Evolutionary conservation across 2,113 vertebrate species (phyloP), one percentile per base, ranked within the genome.

Genomic region (Leucopsar rothschildi): DNA sequence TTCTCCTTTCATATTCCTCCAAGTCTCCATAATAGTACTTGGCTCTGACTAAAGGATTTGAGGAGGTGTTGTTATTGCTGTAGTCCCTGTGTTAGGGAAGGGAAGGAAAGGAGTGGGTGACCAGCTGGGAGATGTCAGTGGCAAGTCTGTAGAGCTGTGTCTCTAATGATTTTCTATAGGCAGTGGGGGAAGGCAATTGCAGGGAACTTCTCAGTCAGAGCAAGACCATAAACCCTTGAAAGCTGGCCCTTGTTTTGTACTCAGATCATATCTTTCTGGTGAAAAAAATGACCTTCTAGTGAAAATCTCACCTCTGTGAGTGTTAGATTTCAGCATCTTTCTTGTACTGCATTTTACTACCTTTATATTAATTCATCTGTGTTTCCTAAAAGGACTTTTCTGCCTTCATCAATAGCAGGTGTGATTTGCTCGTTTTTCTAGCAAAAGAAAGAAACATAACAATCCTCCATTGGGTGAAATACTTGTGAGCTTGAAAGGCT

Each of bases 401-500:
- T 68, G 59, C 49, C 25, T 88, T 85, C 60, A 47, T 86, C 37
- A 37, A 23, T 73, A 81, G 33, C 52, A 60, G 42, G 79, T 89
- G 17, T 5, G 7, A n/a, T 88, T 92, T 83, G 52, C 52, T 94
- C 16, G 0, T 79, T 93, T 90, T 96, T 95, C 53, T 65, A 86
- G 63, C 52, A 53, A n/a, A 86, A 76, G 50, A 90, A 94, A 75
- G 45, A 96, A 94, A 55, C 10, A 35, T 37, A 90, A 42, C 59
- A 66, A 57, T 66, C 81, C 40, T 87, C 28, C 63, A 39, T 64
- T 81, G 66, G 86, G 42, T 78, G 25, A 76, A 96, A 57, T 22
- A 25, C 35, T 69, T 91, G 60, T 85, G 63, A 91, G 86, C 47
- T 96, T 81, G 86, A 87, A 94, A 94, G 50, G 44, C 42, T 79